phyloP scores from a whole-genome alignment of 2,797 vertebrate genomes.

The Emys orbicularis region DNA sequence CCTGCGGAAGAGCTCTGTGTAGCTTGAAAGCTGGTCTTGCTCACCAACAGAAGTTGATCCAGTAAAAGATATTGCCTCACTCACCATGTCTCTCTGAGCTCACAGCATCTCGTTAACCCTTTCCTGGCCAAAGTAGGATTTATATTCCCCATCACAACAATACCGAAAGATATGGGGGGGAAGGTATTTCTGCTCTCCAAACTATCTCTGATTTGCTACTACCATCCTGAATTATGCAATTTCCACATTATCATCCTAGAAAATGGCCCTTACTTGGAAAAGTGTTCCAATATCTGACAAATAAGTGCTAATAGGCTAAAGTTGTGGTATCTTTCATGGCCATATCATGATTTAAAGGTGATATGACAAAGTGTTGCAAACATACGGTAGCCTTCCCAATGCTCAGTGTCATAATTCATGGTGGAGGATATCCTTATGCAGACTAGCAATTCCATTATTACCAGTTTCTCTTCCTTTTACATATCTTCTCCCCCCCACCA shows the following conservation, averaged over 20 bases:
- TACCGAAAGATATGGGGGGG: not conserved
- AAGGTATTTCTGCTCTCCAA: not conserved
- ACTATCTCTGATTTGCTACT: not conserved
- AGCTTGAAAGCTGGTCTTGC: not conserved
- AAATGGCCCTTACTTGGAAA: not conserved
- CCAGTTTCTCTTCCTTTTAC: not conserved
- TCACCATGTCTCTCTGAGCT: not conserved
- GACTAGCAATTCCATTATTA: not conserved
- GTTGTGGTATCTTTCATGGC: not conserved
- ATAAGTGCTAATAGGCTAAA: not conserved
- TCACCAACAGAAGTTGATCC: not conserved
- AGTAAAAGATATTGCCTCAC: not conserved
- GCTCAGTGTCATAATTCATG: constrained; percentile 34
- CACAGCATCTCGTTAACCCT: not conserved
- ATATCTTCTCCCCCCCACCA: not conserved
- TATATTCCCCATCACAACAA: not conserved
- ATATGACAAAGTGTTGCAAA: constrained; percentile 22
- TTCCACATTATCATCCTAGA: not conserved
- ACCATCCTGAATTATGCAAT: constrained; percentile 25
- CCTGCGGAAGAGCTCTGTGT: not conserved
- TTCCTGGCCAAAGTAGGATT: not conserved
- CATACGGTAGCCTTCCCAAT: not conserved
- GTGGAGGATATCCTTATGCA: not conserved
- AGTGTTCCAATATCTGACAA: not conserved
- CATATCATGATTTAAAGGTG: not conserved